A percentile compares a stretch with the other conserved stretches of the same genome.
Conservation (phyloP, 2,797 vertebrate genomes). For the Galaxias olidus region DNA sequence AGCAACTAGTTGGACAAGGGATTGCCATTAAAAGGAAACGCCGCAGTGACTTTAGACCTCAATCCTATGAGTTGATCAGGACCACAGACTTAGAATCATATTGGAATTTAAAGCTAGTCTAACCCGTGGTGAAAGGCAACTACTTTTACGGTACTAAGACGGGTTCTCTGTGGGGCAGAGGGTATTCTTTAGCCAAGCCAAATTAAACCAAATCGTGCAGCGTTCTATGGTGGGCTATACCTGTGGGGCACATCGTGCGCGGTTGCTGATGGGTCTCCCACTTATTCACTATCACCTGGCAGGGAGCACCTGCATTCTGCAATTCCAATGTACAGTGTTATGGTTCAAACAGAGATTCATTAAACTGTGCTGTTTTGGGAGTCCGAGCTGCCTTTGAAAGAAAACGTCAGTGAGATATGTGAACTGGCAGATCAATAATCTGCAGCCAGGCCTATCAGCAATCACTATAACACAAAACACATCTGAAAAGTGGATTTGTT, state of each 20-base stretch:
- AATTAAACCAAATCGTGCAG: slow-evolving; percentile 48
- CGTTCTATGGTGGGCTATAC: slow-evolving; percentile 77
- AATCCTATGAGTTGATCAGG: neutral
- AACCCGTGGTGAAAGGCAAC: neutral
- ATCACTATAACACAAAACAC: slow-evolving; percentile 55
- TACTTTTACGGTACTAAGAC: neutral
- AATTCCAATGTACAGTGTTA: slow-evolving; percentile 81
- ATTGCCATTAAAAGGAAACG: too few relatives aligned
- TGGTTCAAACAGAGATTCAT: slow-evolving; percentile 58
- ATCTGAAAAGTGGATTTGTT: slow-evolving; percentile 75
- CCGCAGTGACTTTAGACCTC: neutral
- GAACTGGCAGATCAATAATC: slow-evolving; percentile 63
- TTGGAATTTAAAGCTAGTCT: neutral
- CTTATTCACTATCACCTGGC: slow-evolving; percentile 97
- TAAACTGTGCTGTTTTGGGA: slow-evolving; percentile 25
- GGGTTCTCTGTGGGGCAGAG: too few relatives aligned
- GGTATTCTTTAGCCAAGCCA: slow-evolving; percentile 25
- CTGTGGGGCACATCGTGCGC: slow-evolving; percentile 96
- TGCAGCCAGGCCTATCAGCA: slow-evolving; percentile 53
- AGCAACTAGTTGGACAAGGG: too few relatives aligned
- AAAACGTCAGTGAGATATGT: slow-evolving; percentile 56
- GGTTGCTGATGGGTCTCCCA: slow-evolving; percentile 99
- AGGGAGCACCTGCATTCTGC: slow-evolving; percentile 92
- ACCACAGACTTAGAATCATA: slow-evolving; percentile 11
- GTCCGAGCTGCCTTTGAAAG: slow-evolving; percentile 35